Percentiles rank a stretch among this genome's conserved stretches.
Evolutionary conservation across 2,888 invertebrate genomes (phyloP).

Genomic region (Argynnis bischoffii): DNA sequence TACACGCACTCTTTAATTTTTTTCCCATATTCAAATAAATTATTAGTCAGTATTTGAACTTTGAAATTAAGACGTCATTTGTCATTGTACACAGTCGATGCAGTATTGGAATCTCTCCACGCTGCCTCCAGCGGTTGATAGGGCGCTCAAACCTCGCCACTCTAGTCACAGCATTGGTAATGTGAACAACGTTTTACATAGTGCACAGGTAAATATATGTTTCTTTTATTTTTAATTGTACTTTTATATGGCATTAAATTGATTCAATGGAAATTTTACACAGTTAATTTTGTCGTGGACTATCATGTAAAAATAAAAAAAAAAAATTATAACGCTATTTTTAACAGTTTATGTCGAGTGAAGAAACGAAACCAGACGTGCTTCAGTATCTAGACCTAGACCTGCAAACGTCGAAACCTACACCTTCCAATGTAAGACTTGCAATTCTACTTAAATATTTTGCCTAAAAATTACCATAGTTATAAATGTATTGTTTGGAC

Average conservation of each 20-base stretch:
- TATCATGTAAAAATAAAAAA: neutral
- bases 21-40: no score
- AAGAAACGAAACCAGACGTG: conserved; percentile 52
- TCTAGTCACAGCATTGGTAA: conserved; percentile 67
- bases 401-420: conserved; percentile 76
- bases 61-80: neutral
- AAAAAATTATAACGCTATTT: conserved; percentile 10
- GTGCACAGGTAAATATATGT: conserved; percentile 51
- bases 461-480: neutral
- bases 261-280: no score
- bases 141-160: conserved; percentile 89
- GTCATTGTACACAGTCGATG: conserved; percentile 57
- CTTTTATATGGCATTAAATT: no score
- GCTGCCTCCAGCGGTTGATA: conserved; percentile 89
- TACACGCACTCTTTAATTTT: no score
- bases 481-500: no score
- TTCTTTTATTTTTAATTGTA: neutral
- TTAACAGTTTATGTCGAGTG: conserved; percentile 34
- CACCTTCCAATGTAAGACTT: conserved; percentile 50
- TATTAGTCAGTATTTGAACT: no score
- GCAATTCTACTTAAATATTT: neutral
- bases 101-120: conserved; percentile 68
- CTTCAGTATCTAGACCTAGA: conserved; percentile 94
- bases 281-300: no score
- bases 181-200: conserved; percentile 45